Conservation (phyloP, 2,888 invertebrate genomes). For the Protonemura montana region DNA sequence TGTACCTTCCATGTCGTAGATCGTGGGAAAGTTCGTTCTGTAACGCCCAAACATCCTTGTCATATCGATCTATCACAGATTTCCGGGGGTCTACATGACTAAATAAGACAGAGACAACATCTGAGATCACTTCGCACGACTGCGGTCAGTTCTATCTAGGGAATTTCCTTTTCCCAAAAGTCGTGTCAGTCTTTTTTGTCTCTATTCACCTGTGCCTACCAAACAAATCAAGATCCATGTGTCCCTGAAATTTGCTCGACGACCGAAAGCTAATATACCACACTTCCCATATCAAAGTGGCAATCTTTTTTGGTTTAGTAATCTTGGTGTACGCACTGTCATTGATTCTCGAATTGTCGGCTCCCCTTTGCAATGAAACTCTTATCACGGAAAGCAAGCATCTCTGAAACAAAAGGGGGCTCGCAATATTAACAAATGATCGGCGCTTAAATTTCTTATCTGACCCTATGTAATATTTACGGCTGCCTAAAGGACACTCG, state of each 20-base stretch:
- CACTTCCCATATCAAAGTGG: not conserved
- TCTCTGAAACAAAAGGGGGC: not conserved
- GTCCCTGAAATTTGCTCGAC: not conserved
- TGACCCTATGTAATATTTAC: constrained; percentile 12
- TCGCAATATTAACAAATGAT: constrained; percentile 12
- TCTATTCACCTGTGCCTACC: not conserved
- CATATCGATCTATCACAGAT: too few relatives aligned
- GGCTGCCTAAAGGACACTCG: not conserved
- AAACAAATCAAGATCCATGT: constrained; percentile 1
- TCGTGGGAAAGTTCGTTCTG: too few relatives aligned
- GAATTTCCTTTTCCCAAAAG: not conserved
- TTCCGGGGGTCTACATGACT: too few relatives aligned
- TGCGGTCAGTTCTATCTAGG: not conserved
- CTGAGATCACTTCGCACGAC: not conserved
- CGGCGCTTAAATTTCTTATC: not conserved
- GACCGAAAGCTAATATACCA: not conserved
- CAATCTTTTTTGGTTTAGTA: not conserved
- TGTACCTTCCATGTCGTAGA: too few relatives aligned
- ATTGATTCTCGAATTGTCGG: not conserved
- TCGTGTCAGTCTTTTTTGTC: not conserved
- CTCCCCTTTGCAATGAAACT: not conserved
- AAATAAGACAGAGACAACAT: too few relatives aligned
- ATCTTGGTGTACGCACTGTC: not conserved
- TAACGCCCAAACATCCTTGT: too few relatives aligned
- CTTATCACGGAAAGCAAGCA: constrained; percentile 4